Evolutionary conservation across 2,888 invertebrate species (phyloP), one percentile per base, ranked within the genome.

Genomic region (Lasioglossum morio): DNA sequence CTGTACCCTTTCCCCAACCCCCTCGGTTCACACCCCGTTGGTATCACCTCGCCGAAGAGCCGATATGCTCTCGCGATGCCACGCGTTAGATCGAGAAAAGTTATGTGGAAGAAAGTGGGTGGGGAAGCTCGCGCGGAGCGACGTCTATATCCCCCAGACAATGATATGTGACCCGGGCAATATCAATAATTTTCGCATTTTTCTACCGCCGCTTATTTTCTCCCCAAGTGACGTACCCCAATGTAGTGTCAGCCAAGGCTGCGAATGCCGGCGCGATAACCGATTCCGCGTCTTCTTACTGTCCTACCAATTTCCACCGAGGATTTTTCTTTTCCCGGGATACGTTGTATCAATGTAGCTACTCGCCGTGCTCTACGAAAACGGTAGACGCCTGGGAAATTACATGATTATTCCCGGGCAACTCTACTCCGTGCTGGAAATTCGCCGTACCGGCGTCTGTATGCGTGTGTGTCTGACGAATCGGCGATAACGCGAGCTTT

Each of bases 171-270:
- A 94, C 93, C 93, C 92, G 85, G 90, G 94, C 93, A 94, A 94
- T 95, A 95, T 95, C 94, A 95, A 95, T 95, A 95, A 95, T 95
- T 95, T 95, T 95, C 94, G 90, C 95, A 94, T 95, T 94, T 94
- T 94, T 94, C 93, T 93, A 87, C 88, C 93, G 91, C 79, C 63
- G 86, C 87, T 88, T 87, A 89, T 87, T 88, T 84, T 81, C 88
- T 79, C 81, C 81, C 84, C 81, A 46, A 76, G 73, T 80, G 87
- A 81, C 88, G 87, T 85, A 82, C 86, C 88, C 87, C 82, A 82
- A 82, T 80, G 63, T 81, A 85, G 77, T 81, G 87, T 83, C 89
- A 88, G 86, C 75, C 85, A 73, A 60, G 77, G 74, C 86, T 84
- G 86, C 84, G 87, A 90, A 86, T 85, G 81, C 77, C 72, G 27